Evolutionary conservation across 2,113 vertebrate genomes (phyloP).

Genomic region (Microtus richardsoni): DNA sequence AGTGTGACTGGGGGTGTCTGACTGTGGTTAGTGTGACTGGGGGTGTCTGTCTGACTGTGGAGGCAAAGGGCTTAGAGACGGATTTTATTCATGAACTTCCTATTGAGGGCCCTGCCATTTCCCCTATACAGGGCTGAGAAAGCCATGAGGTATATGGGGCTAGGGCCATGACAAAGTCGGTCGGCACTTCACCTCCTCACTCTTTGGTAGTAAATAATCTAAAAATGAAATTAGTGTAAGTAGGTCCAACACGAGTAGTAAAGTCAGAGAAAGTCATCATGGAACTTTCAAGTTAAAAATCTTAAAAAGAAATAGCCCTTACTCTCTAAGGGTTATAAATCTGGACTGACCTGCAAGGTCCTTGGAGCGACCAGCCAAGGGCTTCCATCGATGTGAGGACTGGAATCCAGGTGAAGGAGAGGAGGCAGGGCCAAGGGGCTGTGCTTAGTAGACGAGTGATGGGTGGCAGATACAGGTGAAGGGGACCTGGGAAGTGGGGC

Average conservation of each 20-base stretch:
- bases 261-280: neutral
- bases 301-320: neutral
- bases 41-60: too few relatives aligned
- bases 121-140: neutral
- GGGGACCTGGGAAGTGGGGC: neutral
- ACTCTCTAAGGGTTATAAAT: neutral
- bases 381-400: neutral
- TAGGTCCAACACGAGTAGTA: neutral
- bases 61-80: neutral
- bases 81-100: neutral
- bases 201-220: neutral
- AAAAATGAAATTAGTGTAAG: neutral
- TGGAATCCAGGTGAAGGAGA: neutral
- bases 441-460: neutral
- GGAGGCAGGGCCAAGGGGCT: neutral
- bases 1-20: neutral
- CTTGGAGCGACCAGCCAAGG: neutral
- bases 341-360: neutral
- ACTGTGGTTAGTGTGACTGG: too few relatives aligned
- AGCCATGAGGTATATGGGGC: neutral
- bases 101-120: neutral
- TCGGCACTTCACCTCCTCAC: accelerated
- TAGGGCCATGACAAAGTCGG: neutral
- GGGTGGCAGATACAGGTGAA: neutral
- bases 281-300: neutral